phyloP scores from a whole-genome alignment of 2,888 invertebrate species.

The Eristalis intricaria region DNA sequence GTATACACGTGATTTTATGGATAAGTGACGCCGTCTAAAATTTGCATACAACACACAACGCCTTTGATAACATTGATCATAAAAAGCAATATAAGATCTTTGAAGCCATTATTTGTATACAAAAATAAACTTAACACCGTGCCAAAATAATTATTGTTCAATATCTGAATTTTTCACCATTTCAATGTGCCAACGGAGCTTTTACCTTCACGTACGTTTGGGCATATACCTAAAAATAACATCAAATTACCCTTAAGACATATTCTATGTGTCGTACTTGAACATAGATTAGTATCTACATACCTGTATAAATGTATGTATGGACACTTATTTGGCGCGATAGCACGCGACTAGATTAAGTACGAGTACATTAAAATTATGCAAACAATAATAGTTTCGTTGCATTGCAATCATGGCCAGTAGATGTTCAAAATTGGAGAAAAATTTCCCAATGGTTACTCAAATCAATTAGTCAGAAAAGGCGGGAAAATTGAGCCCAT shows the following conservation, averaged over 20 bases:
- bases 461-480: not conserved
- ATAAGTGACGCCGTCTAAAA: not conserved
- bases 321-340: not conserved
- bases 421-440: not conserved
- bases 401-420: slow-evolving; percentile 12
- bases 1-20: not conserved
- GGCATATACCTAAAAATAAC: slow-evolving; percentile 39
- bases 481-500: slow-evolving; percentile 29
- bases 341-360: not conserved
- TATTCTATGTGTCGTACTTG: slow-evolving; percentile 26
- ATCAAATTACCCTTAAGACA: slow-evolving; percentile 46
- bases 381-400: not conserved
- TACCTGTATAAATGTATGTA: not conserved
- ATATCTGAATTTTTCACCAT: slow-evolving; percentile 21
- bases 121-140: slow-evolving; percentile 9
- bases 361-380: not conserved
- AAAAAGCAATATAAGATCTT: not conserved
- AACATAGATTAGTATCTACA: not conserved
- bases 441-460: not conserved
- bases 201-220: slow-evolving; percentile 25
- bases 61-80: not conserved
- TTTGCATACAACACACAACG: not conserved
- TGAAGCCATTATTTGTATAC: not conserved
- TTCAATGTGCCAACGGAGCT: slow-evolving; percentile 2
- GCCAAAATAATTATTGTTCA: slow-evolving; percentile 49